Base-by-base conservation (phyloP, 2,113 vertebrate genomes). In the Cnemophilus loriae region DNA sequence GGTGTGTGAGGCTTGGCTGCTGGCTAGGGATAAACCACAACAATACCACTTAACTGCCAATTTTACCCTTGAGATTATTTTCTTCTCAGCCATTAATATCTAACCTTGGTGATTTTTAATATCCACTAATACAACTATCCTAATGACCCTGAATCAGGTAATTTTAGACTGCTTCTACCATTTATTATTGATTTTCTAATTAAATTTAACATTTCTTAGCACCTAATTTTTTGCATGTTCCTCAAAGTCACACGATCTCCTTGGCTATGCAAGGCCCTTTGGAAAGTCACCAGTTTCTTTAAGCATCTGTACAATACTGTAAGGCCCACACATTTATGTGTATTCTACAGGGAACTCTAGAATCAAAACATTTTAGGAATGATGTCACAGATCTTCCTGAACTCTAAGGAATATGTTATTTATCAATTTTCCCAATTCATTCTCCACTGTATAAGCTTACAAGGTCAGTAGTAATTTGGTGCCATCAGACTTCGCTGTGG, bases 271-370 rank as follows among this genome's bases (percentile, higher is more conserved):
- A 74, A 30, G 11, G 20, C 7, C 17, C 64, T 84, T 15, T 46
- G 16, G 53, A 67, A 70, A 87, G 28, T 33, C 63, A 63, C 11
- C 1, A 1, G 35, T 24, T 92, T 74, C 60, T 49, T 47, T 27
- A 87, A 59, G 39, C 33, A 74, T 33, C 23, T 32, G 9, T 37
- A 41, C n/a, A 61, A 70, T 8, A 82, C 6, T 22, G 26, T 77
- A 47, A 71, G 2, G 13, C 10, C 59, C 3, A 28, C 0, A 1
- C 6, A 33, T 56, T 53, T 24, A n/a, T 6, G 2, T 27, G 13
- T 42, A 39, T 71, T 64, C 26, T 33, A 24, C 33, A 49, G 6
- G 5, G 20, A 78, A 80, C 13, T 52, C 10, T 15, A 80, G 44
- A 89, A 80, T 14, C 64, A 39, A 60, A 78, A 49, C 11, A 37